Conservation (phyloP, 2,797 vertebrate species). For the Rhinoraja longicauda region DNA sequence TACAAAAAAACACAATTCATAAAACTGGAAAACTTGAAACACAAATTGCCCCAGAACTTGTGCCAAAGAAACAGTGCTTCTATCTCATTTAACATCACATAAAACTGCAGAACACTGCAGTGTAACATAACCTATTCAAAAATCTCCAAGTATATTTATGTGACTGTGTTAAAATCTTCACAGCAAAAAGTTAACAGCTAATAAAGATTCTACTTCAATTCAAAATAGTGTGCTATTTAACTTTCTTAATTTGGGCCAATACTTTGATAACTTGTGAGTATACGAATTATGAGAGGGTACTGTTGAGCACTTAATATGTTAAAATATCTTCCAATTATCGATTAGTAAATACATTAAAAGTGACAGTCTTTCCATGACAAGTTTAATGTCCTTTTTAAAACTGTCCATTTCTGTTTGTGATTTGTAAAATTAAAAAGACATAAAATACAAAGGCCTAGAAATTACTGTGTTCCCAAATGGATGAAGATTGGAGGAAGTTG, state of each 20-base stretch:
- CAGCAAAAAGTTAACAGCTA: not conserved
- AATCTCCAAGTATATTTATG: not conserved
- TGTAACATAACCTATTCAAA: not conserved
- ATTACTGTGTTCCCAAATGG: no score
- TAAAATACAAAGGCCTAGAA: not conserved
- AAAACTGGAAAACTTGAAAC: not conserved
- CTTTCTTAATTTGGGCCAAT: not conserved
- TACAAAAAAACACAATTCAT: not conserved
- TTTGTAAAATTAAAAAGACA: not conserved
- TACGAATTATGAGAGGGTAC: not conserved
- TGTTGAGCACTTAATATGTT: not conserved
- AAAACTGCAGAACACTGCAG: not conserved
- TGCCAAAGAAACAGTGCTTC: not conserved
- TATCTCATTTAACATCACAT: not conserved
- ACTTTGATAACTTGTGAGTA: not conserved
- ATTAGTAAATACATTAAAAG: not conserved
- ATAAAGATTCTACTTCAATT: not conserved
- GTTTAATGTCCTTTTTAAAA: not conserved
- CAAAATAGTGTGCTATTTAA: not conserved
- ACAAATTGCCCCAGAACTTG: not conserved
- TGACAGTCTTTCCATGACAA: not conserved
- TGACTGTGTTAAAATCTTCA: not conserved
- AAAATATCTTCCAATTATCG: not conserved
- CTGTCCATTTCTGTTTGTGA: not conserved
- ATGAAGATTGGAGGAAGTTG: no score